These are phyloP conservation scores for Eulemur rubriventer DNA, from an alignment of 2,797 vertebrate genomes.

Conservation along the genomic window DNA sequence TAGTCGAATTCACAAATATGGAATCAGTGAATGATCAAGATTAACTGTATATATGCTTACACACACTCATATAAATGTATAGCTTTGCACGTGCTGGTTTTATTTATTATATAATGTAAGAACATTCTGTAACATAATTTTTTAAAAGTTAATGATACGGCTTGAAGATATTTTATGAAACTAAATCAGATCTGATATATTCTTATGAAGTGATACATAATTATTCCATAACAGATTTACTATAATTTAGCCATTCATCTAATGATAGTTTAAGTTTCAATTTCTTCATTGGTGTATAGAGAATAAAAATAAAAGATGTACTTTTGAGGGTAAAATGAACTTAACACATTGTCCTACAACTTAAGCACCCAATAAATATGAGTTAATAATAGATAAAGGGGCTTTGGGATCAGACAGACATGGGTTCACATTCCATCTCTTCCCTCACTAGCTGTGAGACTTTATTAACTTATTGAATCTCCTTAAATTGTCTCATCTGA, in stretches of 20 bases:
- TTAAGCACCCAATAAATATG: conserved; percentile 1
- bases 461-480: neutral
- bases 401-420: neutral
- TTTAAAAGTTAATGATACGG: neutral
- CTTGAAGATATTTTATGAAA: conserved; percentile 1
- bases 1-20: neutral
- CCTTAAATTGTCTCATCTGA: neutral
- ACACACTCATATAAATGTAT: neutral
- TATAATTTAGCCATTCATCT: neutral
- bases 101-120: conserved; percentile 21
- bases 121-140: neutral
- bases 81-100: conserved; percentile 9
- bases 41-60: neutral
- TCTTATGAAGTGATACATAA: neutral
- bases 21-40: neutral
- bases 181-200: neutral
- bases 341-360: neutral
- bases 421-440: neutral
- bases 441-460: neutral
- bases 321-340: neutral
- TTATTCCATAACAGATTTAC: conserved; percentile 1
- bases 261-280: neutral
- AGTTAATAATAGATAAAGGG: conserved; percentile 3
- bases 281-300: neutral
- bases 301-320: conserved; percentile 27